These are phyloP conservation scores for Mormyrus iriodes DNA, from an alignment of 2,113 vertebrate genomes.

Conservation along the genomic window DNA sequence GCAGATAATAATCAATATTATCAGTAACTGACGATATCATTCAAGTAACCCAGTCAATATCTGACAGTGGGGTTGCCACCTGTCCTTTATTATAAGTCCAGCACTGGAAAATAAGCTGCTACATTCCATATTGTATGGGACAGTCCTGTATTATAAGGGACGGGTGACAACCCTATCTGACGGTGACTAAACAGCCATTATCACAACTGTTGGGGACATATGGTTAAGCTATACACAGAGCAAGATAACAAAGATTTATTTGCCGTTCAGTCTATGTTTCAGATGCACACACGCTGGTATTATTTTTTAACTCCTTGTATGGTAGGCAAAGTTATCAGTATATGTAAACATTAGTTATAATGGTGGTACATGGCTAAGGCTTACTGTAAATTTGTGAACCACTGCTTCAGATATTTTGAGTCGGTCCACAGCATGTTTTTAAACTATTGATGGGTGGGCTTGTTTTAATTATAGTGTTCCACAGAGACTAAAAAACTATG, in stretches of 20 bases:
- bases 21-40: not conserved
- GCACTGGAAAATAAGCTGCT: too few relatives aligned
- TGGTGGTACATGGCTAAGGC: not conserved
- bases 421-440: not conserved
- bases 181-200: not conserved
- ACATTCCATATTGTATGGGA: too few relatives aligned
- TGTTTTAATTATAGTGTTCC: not conserved
- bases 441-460: too few relatives aligned
- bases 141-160: too few relatives aligned
- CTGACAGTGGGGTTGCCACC: too few relatives aligned
- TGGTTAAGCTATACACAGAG: not conserved
- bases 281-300: not conserved
- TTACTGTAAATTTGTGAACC: not conserved
- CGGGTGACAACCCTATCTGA: too few relatives aligned
- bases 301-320: not conserved
- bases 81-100: too few relatives aligned
- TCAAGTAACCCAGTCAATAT: not conserved
- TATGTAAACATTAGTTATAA: not conserved
- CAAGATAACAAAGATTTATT: not conserved
- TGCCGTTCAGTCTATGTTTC: not conserved
- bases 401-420: not conserved
- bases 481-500: not conserved
- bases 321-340: not conserved
- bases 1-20: not conserved
- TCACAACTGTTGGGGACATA: not conserved